phyloP scores from a whole-genome alignment of 2,888 invertebrate species.

The Pristionchus japonicus region DNA sequence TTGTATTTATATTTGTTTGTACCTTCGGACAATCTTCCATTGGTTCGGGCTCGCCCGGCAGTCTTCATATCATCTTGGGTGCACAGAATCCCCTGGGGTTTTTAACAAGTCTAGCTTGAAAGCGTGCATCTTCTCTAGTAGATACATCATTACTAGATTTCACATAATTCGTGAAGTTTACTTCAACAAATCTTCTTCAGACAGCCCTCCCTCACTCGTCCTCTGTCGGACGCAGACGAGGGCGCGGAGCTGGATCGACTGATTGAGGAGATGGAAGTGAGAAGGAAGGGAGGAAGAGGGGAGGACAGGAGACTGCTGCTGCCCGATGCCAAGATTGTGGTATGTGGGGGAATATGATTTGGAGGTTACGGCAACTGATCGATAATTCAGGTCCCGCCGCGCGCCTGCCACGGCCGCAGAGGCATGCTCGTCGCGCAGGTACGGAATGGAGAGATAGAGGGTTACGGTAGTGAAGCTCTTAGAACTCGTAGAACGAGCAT shows the following conservation, averaged over 20 bases:
- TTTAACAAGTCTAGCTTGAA: too few species aligned
- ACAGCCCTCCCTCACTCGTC: background rate
- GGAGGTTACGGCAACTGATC: background rate
- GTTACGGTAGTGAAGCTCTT: too few species aligned
- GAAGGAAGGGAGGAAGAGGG: background rate
- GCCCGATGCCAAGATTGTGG: background rate
- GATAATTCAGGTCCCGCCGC: background rate
- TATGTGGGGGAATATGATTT: background rate
- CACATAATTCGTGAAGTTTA: too few species aligned
- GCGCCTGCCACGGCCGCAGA: background rate
- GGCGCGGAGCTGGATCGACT: constrained; percentile 7
- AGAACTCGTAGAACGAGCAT: background rate
- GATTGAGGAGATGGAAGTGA: constrained; percentile 11
- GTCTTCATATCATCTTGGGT: background rate
- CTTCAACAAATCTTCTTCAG: background rate
- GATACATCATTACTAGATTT: too few species aligned
- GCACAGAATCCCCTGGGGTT: background rate
- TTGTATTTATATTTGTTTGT: too few species aligned
- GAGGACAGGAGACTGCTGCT: background rate
- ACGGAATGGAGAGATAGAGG: background rate
- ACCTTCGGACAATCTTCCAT: too few species aligned
- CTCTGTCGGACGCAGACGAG: background rate
- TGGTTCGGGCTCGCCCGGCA: background rate
- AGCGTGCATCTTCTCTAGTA: too few species aligned
- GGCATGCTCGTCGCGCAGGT: constrained; percentile 42